phyloP scores from a whole-genome alignment of 2,888 invertebrate genomes.

The Orthosia gracilis region DNA sequence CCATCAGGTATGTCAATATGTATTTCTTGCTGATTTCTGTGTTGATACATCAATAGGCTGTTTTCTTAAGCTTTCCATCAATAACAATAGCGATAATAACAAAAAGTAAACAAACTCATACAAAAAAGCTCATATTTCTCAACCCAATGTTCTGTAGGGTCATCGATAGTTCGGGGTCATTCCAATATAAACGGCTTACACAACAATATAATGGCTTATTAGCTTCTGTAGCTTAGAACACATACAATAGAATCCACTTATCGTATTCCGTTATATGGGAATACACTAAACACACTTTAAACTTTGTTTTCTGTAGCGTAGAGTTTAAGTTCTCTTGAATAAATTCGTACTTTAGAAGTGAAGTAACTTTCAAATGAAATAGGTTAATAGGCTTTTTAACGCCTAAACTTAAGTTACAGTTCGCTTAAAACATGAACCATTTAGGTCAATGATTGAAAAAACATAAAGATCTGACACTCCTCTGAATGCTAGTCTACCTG shows the following conservation, averaged over 20 bases:
- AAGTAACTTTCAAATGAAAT: slow-evolving; percentile 88
- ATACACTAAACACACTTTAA: slow-evolving; percentile 37
- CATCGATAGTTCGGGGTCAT: slow-evolving; percentile 64
- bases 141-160: slow-evolving; percentile 53
- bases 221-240: slow-evolving; percentile 69
- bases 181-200: slow-evolving; percentile 60
- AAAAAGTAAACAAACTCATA: slow-evolving; percentile 20
- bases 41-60: background rate
- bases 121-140: slow-evolving; percentile 54
- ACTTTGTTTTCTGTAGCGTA: slow-evolving; percentile 51
- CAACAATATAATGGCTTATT: slow-evolving; percentile 68
- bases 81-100: background rate
- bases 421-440: slow-evolving; percentile 83
- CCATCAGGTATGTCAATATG: no score
- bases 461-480: slow-evolving; percentile 49
- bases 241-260: slow-evolving; percentile 75
- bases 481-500: slow-evolving; percentile 33
- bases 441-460: slow-evolving; percentile 77
- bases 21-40: no score
- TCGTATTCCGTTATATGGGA: slow-evolving; percentile 67
- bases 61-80: background rate
- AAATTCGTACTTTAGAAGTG: slow-evolving; percentile 65
- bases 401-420: slow-evolving; percentile 84
- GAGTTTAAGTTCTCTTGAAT: slow-evolving; percentile 54
- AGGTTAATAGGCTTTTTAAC: slow-evolving; percentile 89